phyloP scores from a whole-genome alignment of 2,888 invertebrate genomes.

The Chymomyza amoena region DNA sequence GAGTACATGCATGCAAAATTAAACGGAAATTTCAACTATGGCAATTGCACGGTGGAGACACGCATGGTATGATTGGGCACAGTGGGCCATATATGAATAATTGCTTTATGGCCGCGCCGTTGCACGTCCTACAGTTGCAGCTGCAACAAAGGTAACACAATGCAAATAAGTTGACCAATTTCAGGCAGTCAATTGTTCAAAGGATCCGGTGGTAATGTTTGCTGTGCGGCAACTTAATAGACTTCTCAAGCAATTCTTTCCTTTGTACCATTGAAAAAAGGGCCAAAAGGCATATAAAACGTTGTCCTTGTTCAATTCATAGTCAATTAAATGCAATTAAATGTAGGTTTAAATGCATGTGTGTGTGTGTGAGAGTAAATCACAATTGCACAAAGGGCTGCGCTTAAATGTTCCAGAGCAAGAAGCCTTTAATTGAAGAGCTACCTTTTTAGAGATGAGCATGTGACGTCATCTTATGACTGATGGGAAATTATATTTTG shows the following conservation, averaged over 20 bases:
- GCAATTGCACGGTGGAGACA: slow-evolving; percentile 35
- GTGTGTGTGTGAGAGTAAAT: not conserved
- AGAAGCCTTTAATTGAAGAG: slow-evolving; percentile 9
- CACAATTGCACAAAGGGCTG: not conserved
- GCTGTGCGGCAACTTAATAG: not conserved
- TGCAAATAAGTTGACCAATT: not conserved
- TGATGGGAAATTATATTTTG: no score
- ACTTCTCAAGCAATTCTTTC: not conserved
- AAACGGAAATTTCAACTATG: slow-evolving; percentile 32
- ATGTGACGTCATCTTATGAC: not conserved
- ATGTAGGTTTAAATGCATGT: not conserved
- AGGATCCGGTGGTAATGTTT: not conserved
- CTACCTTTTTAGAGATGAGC: not conserved
- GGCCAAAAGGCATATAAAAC: not conserved
- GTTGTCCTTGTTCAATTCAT: slow-evolving; percentile 1
- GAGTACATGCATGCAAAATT: slow-evolving; percentile 31
- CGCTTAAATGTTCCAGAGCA: slow-evolving; percentile 3
- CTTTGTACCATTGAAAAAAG: not conserved
- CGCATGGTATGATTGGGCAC: not conserved
- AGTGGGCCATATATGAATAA: not conserved
- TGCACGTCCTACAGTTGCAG: not conserved
- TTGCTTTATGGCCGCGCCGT: not conserved
- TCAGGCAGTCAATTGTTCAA: not conserved
- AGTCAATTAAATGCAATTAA: slow-evolving; percentile 19
- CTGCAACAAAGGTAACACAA: not conserved